Base-by-base conservation (phyloP, 2,888 invertebrate genomes). In the Amphipyra tragopoginis region DNA sequence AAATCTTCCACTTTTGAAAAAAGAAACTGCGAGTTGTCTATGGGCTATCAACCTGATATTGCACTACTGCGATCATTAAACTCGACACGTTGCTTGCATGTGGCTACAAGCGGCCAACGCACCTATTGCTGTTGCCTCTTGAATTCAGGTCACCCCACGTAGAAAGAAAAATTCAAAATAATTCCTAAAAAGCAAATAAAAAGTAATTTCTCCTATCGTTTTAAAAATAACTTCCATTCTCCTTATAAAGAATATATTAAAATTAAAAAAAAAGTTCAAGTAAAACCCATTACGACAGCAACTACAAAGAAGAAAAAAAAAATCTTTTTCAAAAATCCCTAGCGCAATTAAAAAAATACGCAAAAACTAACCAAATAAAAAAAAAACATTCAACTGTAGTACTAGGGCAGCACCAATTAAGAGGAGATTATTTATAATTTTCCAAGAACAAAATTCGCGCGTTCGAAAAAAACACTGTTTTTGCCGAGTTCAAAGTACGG, bases 401-500 rank as follows among this genome's bases (percentile, higher is more conserved):
- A 71, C 66, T 14, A 57, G 53, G 61, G 40, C 21, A 48, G 7
- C 42, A 71, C 43, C 10, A 52, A 11, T 5, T 6, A 39, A 11
- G 8, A 57, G 38, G 26, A 54, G 50, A 13, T 60, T 33, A 34
- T 26, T 10, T 0, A 26, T 52, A 21, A 11, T 26, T 61, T 57
- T 40, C 49, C 38, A 14, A 38, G 4, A 26, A 2, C 26, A 49
- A 47, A 54, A 40, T 60, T 39, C 2, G 40, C 47, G 13, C 40
- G 34, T 49, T 54, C 26, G n/a, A 49, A 56, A 58, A 48, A 51
- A 55, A 15, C 26, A 13, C n/a, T 13, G 67, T 52, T 59, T 62
- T 66, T 42, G 34, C 45, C 5, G 69, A 70, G 78, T 68, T 77
- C 77, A 77, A 75, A 70, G 78, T 61, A 75, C 64, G 61, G 6